Evolutionary conservation across 1,140 invertebrate species (phyloP).

Genomic region (Lepidurus apus): DNA sequence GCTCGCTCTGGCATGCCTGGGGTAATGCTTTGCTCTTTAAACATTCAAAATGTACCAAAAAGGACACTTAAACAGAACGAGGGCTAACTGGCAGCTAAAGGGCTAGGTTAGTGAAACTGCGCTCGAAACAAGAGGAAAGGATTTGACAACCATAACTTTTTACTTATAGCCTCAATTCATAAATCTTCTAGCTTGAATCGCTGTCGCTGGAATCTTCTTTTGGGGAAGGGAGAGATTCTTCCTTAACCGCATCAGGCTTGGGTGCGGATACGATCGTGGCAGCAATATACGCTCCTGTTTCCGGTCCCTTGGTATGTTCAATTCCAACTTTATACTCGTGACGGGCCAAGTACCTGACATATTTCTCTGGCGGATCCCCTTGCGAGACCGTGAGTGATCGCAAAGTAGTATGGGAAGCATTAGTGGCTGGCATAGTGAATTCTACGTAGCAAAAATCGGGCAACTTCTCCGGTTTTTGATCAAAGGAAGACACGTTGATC

Average conservation of each 20-base stretch:
- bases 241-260: slow-evolving; percentile 17
- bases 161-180: background rate
- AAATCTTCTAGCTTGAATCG: slow-evolving; percentile 34
- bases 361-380: slow-evolving; percentile 94
- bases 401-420: slow-evolving; percentile 92
- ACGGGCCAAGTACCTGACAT: slow-evolving; percentile 91
- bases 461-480: slow-evolving; percentile 90
- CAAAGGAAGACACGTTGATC: slow-evolving; percentile 91
- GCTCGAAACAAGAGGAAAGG: slow-evolving; percentile 19
- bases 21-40: background rate
- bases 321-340: slow-evolving; percentile 91
- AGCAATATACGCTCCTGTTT: slow-evolving; percentile 65
- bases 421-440: slow-evolving; percentile 98
- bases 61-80: background rate
- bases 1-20: background rate
- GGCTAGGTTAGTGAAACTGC: background rate
- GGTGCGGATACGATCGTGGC: slow-evolving; percentile 53
- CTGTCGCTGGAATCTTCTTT: slow-evolving; percentile 36
- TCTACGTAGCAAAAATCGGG: slow-evolving; percentile 84
- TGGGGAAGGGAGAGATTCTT: slow-evolving; percentile 28
- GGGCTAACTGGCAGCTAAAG: slow-evolving; percentile 16
- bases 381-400: slow-evolving; percentile 87
- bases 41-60: background rate
- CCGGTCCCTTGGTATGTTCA: slow-evolving; percentile 70
- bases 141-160: slow-evolving; percentile 20